phyloP scores from a whole-genome alignment of 2,888 invertebrate species.

The Germaria angustata region DNA sequence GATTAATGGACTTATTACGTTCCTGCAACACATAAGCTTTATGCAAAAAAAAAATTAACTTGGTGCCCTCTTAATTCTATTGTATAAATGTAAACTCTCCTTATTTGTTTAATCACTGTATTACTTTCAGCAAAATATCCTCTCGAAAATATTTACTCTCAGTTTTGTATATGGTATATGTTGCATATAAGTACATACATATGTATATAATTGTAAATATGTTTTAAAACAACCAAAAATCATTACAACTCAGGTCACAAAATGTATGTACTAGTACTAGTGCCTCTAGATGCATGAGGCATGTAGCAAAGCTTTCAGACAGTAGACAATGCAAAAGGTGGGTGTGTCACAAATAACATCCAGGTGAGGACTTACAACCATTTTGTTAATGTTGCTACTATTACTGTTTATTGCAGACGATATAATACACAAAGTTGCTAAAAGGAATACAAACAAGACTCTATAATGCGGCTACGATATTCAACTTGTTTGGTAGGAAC shows the following conservation, averaged over 20 bases:
- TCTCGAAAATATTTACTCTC: background rate
- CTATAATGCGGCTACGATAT: too few species aligned
- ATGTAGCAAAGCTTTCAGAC: slow-evolving; percentile 19
- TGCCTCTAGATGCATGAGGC: background rate
- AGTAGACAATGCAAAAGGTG: slow-evolving; percentile 37
- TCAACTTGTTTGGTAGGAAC: too few species aligned
- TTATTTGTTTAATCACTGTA: background rate
- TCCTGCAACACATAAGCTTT: too few species aligned
- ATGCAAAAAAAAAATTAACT: too few species aligned
- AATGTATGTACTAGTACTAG: background rate
- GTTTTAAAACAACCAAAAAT: background rate
- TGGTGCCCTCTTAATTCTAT: too few species aligned
- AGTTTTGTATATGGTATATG: background rate
- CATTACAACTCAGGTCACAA: slow-evolving; percentile 24
- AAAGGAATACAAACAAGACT: too few species aligned
- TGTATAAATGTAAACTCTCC: too few species aligned
- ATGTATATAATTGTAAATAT: background rate
- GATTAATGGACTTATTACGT: too few species aligned
- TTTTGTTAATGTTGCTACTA: slow-evolving; percentile 3
- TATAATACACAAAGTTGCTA: background rate
- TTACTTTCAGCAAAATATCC: background rate
- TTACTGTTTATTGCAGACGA: slow-evolving; percentile 8
- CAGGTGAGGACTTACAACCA: slow-evolving; percentile 42
- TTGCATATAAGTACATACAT: too few species aligned
- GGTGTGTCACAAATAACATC: slow-evolving; percentile 41